Conservation (phyloP, 2,113 vertebrate genomes). For the Zosterops lateralis region DNA sequence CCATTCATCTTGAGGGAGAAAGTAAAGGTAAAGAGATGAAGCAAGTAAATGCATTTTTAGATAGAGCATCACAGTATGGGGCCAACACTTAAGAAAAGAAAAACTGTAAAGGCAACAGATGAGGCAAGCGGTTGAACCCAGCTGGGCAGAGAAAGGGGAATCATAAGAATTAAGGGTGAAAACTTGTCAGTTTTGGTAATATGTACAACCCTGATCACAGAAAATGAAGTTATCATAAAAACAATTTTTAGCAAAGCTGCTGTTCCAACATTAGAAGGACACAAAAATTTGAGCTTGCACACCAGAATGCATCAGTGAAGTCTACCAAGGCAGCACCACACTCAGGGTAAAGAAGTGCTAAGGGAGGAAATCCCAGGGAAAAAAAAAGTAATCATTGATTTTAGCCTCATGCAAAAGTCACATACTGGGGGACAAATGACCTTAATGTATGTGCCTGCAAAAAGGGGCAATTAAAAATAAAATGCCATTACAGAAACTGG, state of each 20-base stretch:
- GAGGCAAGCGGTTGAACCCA: rapidly evolving
- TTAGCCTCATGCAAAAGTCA: background rate
- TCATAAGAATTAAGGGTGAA: background rate
- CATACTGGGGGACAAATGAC: background rate
- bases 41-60: background rate
- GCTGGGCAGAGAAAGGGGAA: background rate
- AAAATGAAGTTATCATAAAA: background rate
- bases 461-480: background rate
- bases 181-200: background rate
- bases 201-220: background rate
- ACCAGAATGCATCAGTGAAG: background rate
- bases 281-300: background rate
- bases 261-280: background rate
- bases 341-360: background rate
- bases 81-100: background rate
- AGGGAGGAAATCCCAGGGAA: background rate
- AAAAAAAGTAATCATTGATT: background rate
- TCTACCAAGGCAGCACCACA: background rate
- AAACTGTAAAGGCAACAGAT: background rate
- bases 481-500: background rate
- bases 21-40: background rate
- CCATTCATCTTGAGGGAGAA: background rate
- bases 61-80: background rate
- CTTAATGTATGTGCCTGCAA: background rate
- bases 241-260: background rate